These are phyloP conservation scores for Melanargia galathea DNA, from an alignment of 2,888 invertebrate genomes.

Conservation along the genomic window DNA sequence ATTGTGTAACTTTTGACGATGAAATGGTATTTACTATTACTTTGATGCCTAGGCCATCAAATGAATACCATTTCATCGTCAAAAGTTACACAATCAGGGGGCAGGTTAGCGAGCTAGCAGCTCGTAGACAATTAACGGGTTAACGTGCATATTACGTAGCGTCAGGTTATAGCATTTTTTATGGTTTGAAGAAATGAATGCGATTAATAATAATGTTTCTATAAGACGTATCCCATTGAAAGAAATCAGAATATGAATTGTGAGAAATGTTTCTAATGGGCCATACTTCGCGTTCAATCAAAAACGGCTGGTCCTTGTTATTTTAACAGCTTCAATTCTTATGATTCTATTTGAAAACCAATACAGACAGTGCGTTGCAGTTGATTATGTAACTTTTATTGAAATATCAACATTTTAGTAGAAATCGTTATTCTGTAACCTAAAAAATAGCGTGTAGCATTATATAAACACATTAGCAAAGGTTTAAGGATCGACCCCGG, in stretches of 20 bases:
- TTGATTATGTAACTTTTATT: neutral
- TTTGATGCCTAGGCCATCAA: no score
- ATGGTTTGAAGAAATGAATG: constrained; percentile 4
- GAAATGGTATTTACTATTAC: no score
- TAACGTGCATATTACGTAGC: constrained; percentile 7
- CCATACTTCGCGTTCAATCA: neutral
- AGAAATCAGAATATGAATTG: neutral
- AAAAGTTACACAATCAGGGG: no score
- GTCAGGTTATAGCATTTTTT: constrained; percentile 1
- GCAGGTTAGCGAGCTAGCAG: neutral
- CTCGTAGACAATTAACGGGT: neutral
- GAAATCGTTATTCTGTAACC: neutral
- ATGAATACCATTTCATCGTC: no score
- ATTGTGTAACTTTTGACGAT: no score
- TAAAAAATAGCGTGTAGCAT: neutral
- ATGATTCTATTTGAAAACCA: constrained; percentile 1
- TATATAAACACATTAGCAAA: neutral
- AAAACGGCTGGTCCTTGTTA: constrained; percentile 13
- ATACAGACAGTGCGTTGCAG: neutral
- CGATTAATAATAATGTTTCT: constrained; percentile 4
- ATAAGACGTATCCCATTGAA: neutral
- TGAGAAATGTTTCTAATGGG: neutral
- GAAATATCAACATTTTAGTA: neutral
- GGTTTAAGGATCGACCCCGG: neutral
- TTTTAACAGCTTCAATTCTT: constrained; percentile 2